Percentiles rank a stretch among this genome's conserved stretches.
These are phyloP conservation scores for Chloroceryle aenea DNA, from an alignment of 2,113 vertebrate genomes.

Conservation along the genomic window DNA sequence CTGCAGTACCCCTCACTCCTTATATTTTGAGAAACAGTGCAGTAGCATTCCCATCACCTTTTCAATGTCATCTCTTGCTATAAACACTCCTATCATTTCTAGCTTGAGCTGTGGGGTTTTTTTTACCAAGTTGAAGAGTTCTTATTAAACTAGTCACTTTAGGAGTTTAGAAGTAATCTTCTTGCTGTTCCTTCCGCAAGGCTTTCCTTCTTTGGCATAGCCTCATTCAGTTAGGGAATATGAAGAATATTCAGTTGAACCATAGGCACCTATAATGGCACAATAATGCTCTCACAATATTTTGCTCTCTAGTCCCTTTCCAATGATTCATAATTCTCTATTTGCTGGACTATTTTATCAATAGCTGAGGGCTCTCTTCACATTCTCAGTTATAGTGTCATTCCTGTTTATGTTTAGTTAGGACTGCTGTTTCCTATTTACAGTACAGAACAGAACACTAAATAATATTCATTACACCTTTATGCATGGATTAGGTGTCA, in stretches of 20 bases:
- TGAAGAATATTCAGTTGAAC: neutral
- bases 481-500: neutral
- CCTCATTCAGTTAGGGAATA: neutral
- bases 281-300: neutral
- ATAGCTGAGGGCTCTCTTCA: neutral
- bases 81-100: neutral
- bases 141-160: neutral
- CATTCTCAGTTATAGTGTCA: neutral
- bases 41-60: neutral
- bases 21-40: neutral
- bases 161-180: neutral
- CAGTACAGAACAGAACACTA: neutral
- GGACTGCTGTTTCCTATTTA: neutral
- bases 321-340: neutral
- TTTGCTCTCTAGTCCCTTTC: neutral
- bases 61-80: neutral
- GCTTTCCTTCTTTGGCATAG: neutral
- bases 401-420: neutral
- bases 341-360: neutral
- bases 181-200: neutral
- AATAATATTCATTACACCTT: neutral
- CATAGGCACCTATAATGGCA: neutral
- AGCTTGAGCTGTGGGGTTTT: neutral
- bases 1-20: neutral
- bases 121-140: neutral